Evolutionary conservation across 92 coral and sea anemone genomes (phyloP).

Genomic region (Porites cylindrica): DNA sequence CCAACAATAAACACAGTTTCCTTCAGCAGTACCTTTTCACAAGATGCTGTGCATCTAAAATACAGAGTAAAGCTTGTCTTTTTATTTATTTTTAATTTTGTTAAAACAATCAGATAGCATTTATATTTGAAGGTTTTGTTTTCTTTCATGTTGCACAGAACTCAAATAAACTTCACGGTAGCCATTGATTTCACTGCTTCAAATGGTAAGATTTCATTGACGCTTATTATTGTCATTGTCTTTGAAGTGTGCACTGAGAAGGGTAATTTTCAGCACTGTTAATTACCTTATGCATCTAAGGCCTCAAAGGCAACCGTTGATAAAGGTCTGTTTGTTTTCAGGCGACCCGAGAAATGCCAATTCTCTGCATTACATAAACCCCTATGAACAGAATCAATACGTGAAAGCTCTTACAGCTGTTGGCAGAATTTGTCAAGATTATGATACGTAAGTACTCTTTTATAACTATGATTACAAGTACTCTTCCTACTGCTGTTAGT

Average conservation of each 20-base stretch:
- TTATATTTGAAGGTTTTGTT: too few species aligned
- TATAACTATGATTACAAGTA: too few species aligned
- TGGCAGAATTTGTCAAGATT: slow-evolving; percentile 92
- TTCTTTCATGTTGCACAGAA: slow-evolving; percentile 56
- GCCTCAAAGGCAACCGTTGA: not conserved
- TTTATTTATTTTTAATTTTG: too few species aligned
- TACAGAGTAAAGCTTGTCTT: too few species aligned
- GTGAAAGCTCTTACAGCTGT: slow-evolving; percentile 94
- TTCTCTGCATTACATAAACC: slow-evolving; percentile 90
- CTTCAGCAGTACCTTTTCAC: too few species aligned
- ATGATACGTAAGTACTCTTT: slow-evolving; percentile 85
- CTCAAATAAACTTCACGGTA: slow-evolving; percentile 91
- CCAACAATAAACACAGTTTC: too few species aligned
- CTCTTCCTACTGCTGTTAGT: not conserved
- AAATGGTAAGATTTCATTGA: slow-evolving; percentile 77
- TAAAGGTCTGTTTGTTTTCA: slow-evolving; percentile 14
- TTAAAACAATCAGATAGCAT: too few species aligned
- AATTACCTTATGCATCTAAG: not conserved
- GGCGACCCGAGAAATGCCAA: slow-evolving; percentile 92
- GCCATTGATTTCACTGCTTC: slow-evolving; percentile 99
- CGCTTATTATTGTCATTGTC: not conserved
- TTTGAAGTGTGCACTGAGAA: not conserved
- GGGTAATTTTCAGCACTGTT: not conserved
- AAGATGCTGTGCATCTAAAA: too few species aligned
- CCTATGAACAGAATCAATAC: slow-evolving; percentile 92